These are phyloP conservation scores for Drosophila ambigua DNA, from an alignment of 1,140 invertebrate genomes.

Conservation along the genomic window DNA sequence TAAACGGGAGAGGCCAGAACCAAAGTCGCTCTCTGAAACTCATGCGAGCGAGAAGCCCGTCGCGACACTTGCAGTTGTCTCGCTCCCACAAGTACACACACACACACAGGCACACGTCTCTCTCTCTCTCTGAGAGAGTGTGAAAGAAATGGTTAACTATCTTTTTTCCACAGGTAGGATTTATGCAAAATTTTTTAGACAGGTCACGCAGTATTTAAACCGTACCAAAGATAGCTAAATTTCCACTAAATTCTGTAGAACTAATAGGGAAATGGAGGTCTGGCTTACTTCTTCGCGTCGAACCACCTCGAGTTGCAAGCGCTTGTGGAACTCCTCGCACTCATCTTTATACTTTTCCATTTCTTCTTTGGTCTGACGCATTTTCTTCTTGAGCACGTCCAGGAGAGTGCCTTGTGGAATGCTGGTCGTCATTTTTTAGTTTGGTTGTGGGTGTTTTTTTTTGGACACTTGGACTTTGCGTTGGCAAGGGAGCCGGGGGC, in stretches of 20 bases:
- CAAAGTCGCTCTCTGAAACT: too few relatives aligned
- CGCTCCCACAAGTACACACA: slow-evolving; percentile 34
- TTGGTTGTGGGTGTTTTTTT: slow-evolving; percentile 78
- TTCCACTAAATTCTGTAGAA: slow-evolving; percentile 16
- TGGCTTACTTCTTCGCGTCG: slow-evolving; percentile 96
- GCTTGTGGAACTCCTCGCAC: slow-evolving; percentile 95
- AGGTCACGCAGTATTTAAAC: slow-evolving; percentile 41
- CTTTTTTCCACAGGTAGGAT: slow-evolving; percentile 48
- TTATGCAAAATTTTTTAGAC: slow-evolving; percentile 50
- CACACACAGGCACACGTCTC: slow-evolving; percentile 6
- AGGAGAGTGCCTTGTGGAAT: slow-evolving; percentile 94
- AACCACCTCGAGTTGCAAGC: slow-evolving; percentile 94
- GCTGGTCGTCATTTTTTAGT: slow-evolving; percentile 91
- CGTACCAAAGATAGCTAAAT: slow-evolving; percentile 50
- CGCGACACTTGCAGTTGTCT: slow-evolving; percentile 33
- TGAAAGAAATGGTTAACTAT: slow-evolving; percentile 51
- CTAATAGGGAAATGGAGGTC: slow-evolving; percentile 11
- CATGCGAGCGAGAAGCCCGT: slow-evolving; percentile 17
- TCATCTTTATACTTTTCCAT: slow-evolving; percentile 98
- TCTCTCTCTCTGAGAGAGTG: slow-evolving; percentile 15
- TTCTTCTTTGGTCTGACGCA: slow-evolving; percentile 98
- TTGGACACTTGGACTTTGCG: slow-evolving; percentile 58
- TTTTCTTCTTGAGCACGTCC: slow-evolving; percentile 99
- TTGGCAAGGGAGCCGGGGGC: slow-evolving; percentile 11
- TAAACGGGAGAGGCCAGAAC: slow-evolving; percentile 35